phyloP scores from a whole-genome alignment of 2,888 invertebrate species.

The Zaprionus lineosus region DNA sequence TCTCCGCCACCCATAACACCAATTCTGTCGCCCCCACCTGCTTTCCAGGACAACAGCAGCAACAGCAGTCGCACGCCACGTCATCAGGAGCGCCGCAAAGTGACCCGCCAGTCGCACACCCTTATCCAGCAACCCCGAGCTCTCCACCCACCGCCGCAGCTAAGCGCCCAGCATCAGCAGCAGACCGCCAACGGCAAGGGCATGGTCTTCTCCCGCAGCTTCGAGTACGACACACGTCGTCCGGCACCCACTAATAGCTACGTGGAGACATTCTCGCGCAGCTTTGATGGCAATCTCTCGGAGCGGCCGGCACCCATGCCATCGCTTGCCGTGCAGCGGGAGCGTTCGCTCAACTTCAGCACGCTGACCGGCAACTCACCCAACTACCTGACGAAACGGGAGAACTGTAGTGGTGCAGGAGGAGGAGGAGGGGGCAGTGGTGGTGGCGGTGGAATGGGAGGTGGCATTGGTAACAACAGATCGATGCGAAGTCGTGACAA shows the following conservation, averaged over 20 bases:
- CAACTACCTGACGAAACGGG: constrained; percentile 82
- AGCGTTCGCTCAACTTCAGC: constrained; percentile 81
- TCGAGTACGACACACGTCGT: constrained; percentile 82
- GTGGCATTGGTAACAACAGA: constrained; percentile 52
- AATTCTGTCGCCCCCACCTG: constrained; percentile 88
- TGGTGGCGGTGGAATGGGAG: neutral
- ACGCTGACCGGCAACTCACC: constrained; percentile 82
- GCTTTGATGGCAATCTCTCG: constrained; percentile 82
- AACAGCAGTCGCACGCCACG: constrained; percentile 56
- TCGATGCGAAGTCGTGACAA: constrained; percentile 80
- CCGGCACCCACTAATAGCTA: constrained; percentile 77
- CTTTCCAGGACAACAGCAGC: constrained; percentile 85
- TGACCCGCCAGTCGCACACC: constrained; percentile 48
- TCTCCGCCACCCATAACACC: constrained; percentile 88
- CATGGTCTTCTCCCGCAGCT: constrained; percentile 83
- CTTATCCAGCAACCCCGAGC: constrained; percentile 36
- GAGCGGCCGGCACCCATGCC: constrained; percentile 66
- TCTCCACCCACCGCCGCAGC: constrained; percentile 47
- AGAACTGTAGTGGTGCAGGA: constrained; percentile 56
- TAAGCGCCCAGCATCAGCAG: constrained; percentile 55
- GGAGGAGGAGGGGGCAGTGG: constrained; percentile 42
- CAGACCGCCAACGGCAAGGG: constrained; percentile 64
- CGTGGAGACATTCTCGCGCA: constrained; percentile 82
- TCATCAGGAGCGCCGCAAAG: constrained; percentile 65
- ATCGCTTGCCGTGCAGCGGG: constrained; percentile 67